A percentile compares a stretch with the other conserved stretches of the same genome.
These are phyloP conservation scores for Gryon sp. DNA, from an alignment of 1,140 invertebrate genomes.

Conservation along the genomic window DNA sequence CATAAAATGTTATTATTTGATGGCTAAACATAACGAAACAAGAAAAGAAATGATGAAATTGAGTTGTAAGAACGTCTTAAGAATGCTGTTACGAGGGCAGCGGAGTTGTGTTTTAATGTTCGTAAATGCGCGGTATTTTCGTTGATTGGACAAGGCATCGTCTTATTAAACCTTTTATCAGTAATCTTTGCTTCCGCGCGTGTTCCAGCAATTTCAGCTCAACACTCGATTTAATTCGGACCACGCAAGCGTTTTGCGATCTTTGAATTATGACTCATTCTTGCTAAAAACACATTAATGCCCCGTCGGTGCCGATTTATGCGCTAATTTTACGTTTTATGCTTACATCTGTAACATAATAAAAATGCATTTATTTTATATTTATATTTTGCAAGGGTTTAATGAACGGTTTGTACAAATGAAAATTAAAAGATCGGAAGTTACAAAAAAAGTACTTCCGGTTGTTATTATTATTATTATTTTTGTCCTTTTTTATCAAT, in stretches of 20 bases:
- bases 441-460: too few relatives aligned
- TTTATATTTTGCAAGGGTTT: too few relatives aligned
- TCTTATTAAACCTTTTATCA: slow-evolving; percentile 61
- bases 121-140: slow-evolving; percentile 56
- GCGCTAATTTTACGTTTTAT: slow-evolving; percentile 17
- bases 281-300: slow-evolving; percentile 24
- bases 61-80: slow-evolving; percentile 49
- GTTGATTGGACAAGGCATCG: slow-evolving; percentile 54
- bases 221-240: slow-evolving; percentile 59
- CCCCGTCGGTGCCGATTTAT: slow-evolving; percentile 35
- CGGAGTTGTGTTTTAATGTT: slow-evolving; percentile 61
- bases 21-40: too few relatives aligned
- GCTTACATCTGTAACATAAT: too few relatives aligned
- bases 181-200: slow-evolving; percentile 60
- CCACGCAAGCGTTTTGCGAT: slow-evolving; percentile 39
- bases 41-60: slow-evolving; percentile 57
- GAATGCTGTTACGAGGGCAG: slow-evolving; percentile 56
- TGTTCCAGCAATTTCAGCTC: slow-evolving; percentile 55
- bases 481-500: slow-evolving; percentile 37
- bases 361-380: too few relatives aligned
- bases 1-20: too few relatives aligned
- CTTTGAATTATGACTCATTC: slow-evolving; percentile 32
- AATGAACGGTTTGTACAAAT: too few relatives aligned
- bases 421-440: too few relatives aligned
- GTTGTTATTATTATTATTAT: too few relatives aligned